phyloP scores from a whole-genome alignment of 2,888 invertebrate species.

The Lepidochrysops patricia region DNA sequence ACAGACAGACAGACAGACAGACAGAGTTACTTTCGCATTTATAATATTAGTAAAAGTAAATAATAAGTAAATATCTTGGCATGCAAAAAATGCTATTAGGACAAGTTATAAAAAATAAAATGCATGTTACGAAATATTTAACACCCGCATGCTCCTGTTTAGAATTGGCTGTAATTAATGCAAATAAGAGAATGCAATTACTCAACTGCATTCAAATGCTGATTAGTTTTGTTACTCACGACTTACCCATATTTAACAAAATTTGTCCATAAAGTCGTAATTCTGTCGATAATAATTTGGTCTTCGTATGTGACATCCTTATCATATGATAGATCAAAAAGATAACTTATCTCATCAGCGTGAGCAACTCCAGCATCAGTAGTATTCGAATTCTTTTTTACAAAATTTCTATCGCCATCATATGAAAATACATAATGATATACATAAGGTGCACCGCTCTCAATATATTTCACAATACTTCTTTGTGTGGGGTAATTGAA shows the following conservation, averaged over 20 bases:
- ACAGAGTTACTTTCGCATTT: too few relatives aligned
- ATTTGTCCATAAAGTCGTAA: conserved; percentile 4
- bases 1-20: too few relatives aligned
- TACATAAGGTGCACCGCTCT: background rate
- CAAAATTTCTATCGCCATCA: conserved; percentile 3
- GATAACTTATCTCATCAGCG: background rate
- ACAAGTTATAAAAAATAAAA: too few relatives aligned
- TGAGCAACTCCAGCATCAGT: background rate
- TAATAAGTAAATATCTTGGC: too few relatives aligned
- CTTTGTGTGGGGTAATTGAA: conserved; percentile 6
- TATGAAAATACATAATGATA: conserved; percentile 13
- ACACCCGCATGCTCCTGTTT: too few relatives aligned
- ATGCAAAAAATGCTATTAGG: too few relatives aligned
- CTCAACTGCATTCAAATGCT: too few relatives aligned
- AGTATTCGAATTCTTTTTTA: background rate
- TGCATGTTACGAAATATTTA: too few relatives aligned
- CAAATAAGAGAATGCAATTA: too few relatives aligned
- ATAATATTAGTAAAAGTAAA: too few relatives aligned
- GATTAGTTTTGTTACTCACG: background rate
- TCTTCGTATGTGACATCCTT: conserved; percentile 20
- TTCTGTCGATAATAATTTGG: background rate
- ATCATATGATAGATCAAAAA: background rate
- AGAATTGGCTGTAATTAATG: too few relatives aligned
- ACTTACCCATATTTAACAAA: conserved; percentile 1
- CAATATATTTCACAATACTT: background rate